Percentiles rank a stretch among this genome's conserved stretches.
phyloP scores from a whole-genome alignment of 2,113 vertebrate genomes.

The Cranoglanis bouderius region DNA sequence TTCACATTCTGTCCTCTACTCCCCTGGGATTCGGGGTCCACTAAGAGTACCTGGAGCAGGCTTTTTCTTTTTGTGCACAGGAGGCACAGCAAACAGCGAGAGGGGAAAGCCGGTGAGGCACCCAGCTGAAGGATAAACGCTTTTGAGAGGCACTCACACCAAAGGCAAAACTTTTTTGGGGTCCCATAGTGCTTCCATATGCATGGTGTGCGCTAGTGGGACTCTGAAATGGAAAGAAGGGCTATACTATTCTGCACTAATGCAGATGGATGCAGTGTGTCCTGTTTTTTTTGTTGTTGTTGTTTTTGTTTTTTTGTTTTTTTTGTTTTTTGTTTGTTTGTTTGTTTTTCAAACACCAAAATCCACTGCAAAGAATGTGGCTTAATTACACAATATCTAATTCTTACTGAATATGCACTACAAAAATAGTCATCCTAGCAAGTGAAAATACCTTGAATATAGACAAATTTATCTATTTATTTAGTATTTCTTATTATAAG shows the following conservation, averaged over 20 bases:
- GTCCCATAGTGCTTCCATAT: slow-evolving; percentile 35
- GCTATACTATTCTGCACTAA: slow-evolving; percentile 1
- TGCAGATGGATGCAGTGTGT: neutral
- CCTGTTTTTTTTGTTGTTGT: neutral
- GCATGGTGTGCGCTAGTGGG: slow-evolving; percentile 26
- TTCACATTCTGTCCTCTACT: slow-evolving; percentile 70
- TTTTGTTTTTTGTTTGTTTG: neutral
- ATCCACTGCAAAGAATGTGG: neutral
- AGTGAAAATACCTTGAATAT: too few species aligned
- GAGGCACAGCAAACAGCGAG: slow-evolving; percentile 57
- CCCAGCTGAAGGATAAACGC: slow-evolving; percentile 50
- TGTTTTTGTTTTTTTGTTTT: too few species aligned
- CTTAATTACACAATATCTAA: neutral
- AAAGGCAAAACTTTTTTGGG: slow-evolving; percentile 40
- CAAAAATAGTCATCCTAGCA: too few species aligned
- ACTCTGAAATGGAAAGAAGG: slow-evolving; percentile 22
- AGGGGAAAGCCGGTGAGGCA: slow-evolving; percentile 53
- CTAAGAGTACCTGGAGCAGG: slow-evolving; percentile 65
- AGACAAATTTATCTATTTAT: too few species aligned
- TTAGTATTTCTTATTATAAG: too few species aligned
- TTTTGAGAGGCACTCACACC: slow-evolving; percentile 61
- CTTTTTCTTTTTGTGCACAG: slow-evolving; percentile 66
- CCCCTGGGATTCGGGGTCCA: slow-evolving; percentile 63
- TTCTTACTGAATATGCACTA: neutral
- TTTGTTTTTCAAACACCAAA: neutral